Base-by-base conservation (phyloP, 1,140 invertebrate genomes). In the Eriosoma lanigerum region DNA sequence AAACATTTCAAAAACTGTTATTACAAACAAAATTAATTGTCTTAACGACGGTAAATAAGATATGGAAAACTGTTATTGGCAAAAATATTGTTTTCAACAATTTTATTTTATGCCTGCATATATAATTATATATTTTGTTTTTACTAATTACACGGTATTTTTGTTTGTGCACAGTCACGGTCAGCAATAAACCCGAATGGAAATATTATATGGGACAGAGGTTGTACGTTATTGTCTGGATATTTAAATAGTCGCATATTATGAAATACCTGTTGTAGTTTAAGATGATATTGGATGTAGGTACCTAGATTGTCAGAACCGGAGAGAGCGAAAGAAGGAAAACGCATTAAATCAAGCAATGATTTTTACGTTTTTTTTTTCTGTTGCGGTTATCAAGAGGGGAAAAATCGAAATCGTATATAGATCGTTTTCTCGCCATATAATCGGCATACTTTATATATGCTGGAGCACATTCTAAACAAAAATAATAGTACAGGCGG, bases 301-400 rank as follows among this genome's bases (percentile, higher is more conserved):
- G 32, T 38, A 38, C 32, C 32, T 68, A 15, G 64, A 48, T 19
- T 38, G 44, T 64, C 62, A 26, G 38, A 68, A 29, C 15, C 13
- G n/a, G 64, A 68, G 64, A 68, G 64, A 68, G 64, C n/a, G 38
- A 32, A 21, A 48, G 38, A 68, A 21, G n/a, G 64, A 38, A 64
- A 64, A 64, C 38, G 15, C 32, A 38, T 4, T 46, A 68, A 21
- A n/a, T n/a, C 15, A n/a, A 38, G 64, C 38, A 21, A 46, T 68
- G 38, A 46, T 66, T 8, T 24, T 15, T 15, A 19, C 6, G 66
- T 21, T 66, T 70, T 26, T 46, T 50, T n/a, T 54, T 48, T 70
- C 29, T 15, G 26, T 44, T 48, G 46, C 46, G 46, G 32, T 50
- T 3, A n/a, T 12, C 48, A 13, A 12, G 12, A 29, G 13, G 10